Percentiles rank a stretch among this genome's conserved stretches.
phyloP scores from a whole-genome alignment of 1,140 invertebrate genomes.

The Physella acuta region DNA sequence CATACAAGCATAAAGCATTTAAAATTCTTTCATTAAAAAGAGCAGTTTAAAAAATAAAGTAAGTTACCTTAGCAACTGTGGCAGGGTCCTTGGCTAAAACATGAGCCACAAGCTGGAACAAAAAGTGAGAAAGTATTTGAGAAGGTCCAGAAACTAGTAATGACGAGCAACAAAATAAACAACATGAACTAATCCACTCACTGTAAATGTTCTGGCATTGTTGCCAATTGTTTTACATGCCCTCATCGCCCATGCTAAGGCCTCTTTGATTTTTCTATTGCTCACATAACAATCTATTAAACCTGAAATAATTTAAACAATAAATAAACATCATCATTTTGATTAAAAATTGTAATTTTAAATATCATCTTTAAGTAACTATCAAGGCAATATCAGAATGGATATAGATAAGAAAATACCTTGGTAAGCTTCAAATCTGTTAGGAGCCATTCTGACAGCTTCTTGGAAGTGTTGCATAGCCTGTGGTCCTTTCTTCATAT shows the following conservation, averaged over 20 bases:
- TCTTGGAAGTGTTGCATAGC: slow-evolving; percentile 74
- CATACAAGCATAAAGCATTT: no score
- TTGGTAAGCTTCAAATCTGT: slow-evolving; percentile 71
- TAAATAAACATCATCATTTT: no score
- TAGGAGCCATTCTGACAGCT: slow-evolving; percentile 67
- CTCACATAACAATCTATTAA: slow-evolving; percentile 73
- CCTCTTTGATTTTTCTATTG: slow-evolving; percentile 70
- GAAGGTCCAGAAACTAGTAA: not conserved
- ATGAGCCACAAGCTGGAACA: slow-evolving; percentile 70
- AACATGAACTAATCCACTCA: slow-evolving; percentile 58
- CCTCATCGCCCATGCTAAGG: slow-evolving; percentile 70
- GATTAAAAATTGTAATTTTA: no score
- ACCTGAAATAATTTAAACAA: no score
- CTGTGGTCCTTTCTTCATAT: slow-evolving; percentile 74
- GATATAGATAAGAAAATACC: no score
- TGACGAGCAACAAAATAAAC: no score
- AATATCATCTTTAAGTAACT: no score
- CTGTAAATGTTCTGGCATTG: slow-evolving; percentile 71
- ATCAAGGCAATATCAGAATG: no score
- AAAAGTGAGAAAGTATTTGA: slow-evolving; percentile 21
- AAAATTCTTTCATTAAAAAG: no score
- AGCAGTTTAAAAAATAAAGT: no score
- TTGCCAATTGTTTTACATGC: slow-evolving; percentile 73
- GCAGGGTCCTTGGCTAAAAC: slow-evolving; percentile 73
- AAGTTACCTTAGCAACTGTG: slow-evolving; percentile 64